Conservation (phyloP, 2,797 vertebrate species). For the Crocidura indochinensis region DNA sequence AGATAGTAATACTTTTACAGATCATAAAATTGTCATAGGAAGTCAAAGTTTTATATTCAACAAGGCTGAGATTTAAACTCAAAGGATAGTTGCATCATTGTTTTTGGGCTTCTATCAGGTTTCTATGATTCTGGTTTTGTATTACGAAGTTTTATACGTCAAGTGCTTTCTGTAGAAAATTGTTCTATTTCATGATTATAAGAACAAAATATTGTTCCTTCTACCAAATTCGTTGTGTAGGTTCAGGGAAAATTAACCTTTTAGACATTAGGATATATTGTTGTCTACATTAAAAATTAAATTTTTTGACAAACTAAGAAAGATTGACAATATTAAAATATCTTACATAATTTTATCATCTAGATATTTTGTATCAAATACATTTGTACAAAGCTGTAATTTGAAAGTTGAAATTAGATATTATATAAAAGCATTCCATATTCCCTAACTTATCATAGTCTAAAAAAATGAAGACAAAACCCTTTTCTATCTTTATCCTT, state of each 20-base stretch:
- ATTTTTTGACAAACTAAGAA: not conserved
- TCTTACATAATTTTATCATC: conserved; percentile 12
- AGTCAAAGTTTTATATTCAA: conserved; percentile 15
- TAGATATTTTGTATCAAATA: conserved; percentile 42
- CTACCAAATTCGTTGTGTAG: conserved; percentile 31
- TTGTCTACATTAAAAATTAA: conserved; percentile 22
- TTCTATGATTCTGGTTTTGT: conserved; percentile 25
- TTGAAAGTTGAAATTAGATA: conserved; percentile 24
- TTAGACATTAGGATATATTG: conserved; percentile 21
- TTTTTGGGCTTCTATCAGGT: not conserved
- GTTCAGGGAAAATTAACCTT: conserved; percentile 56
- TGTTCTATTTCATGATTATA: conserved; percentile 48
- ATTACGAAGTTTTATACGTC: conserved; percentile 33
- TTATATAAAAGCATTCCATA: conserved; percentile 21
- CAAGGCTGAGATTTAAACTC: conserved; percentile 44
- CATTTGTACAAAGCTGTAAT: not conserved
- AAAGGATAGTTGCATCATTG: not conserved
- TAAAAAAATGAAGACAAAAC: conserved; percentile 36
- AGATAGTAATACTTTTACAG: conserved; percentile 55
- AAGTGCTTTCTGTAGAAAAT: conserved; percentile 61
- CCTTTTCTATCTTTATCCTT: conserved; percentile 15
- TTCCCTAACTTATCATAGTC: not conserved
- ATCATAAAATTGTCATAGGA: conserved; percentile 35
- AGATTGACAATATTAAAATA: conserved; percentile 21
- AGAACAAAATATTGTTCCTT: not conserved